Percentiles rank a stretch among this genome's conserved stretches.
These are phyloP conservation scores for Papilio elwesi DNA, from an alignment of 2,888 invertebrate species.

Conservation along the genomic window DNA sequence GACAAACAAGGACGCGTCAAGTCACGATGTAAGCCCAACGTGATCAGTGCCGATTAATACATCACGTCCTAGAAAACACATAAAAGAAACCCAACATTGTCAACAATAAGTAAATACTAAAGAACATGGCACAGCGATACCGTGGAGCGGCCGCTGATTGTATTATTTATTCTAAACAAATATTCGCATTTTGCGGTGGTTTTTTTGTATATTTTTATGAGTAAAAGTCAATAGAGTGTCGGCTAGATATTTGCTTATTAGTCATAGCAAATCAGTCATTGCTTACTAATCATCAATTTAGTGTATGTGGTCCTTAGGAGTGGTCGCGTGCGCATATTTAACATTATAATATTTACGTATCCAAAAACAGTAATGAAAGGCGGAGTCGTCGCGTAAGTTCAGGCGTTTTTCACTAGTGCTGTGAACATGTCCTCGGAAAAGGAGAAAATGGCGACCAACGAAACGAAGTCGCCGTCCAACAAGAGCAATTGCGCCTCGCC, in stretches of 20 bases:
- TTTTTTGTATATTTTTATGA: slow-evolving; percentile 55
- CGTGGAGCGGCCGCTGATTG: slow-evolving; percentile 42
- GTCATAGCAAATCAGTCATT: slow-evolving; percentile 70
- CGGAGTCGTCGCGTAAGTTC: slow-evolving; percentile 63
- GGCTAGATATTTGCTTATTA: slow-evolving; percentile 70
- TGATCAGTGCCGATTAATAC: slow-evolving; percentile 60
- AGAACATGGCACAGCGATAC: slow-evolving; percentile 48
- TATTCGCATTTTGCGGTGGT: slow-evolving; percentile 55
- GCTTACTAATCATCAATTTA: slow-evolving; percentile 68
- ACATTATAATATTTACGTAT: slow-evolving; percentile 45
- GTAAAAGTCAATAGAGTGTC: slow-evolving; percentile 67
- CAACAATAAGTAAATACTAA: slow-evolving; percentile 51
- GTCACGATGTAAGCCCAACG: slow-evolving; percentile 52
- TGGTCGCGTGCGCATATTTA: slow-evolving; percentile 58
- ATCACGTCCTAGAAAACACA: slow-evolving; percentile 59
- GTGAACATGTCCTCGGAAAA: slow-evolving; percentile 76
- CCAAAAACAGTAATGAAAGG: slow-evolving; percentile 68
- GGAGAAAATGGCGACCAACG: slow-evolving; percentile 79
- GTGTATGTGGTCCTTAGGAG: slow-evolving; percentile 60
- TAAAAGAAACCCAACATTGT: slow-evolving; percentile 55
- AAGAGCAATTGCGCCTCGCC: slow-evolving; percentile 80
- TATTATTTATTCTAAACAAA: slow-evolving; percentile 48
- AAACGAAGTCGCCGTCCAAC: slow-evolving; percentile 76
- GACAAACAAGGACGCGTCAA: slow-evolving; percentile 28
- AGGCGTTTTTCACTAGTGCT: slow-evolving; percentile 56